Evolutionary conservation across 2,113 vertebrate genomes (phyloP), one percentile per base, ranked within the genome.

Genomic region (Aspiorhynchus laticeps): DNA sequence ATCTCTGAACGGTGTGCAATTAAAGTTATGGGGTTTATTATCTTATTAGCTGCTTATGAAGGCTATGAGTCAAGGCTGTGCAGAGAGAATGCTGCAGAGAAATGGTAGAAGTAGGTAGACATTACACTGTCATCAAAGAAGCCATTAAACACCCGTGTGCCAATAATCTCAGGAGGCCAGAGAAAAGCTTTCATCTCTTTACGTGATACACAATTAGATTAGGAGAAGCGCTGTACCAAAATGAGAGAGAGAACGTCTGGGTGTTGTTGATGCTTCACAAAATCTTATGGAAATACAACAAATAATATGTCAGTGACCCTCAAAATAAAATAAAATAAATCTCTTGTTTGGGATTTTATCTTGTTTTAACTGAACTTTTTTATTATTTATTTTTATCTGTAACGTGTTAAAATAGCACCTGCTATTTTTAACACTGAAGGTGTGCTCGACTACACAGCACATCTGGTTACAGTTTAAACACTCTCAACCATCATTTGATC

Each of bases 101-200:
- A 67, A 65, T 65, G 38, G 36, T 41, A 65, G 38, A 41, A 26
- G 80, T 28, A 82, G n/a, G 80, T 82, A 65, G 17, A 67, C n/a
- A 82, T 82, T 65, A 82, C 56, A 82, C 80, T 21, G 59, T 46
- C 80, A 46, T 82, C 80, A 82, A 67, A 82, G 36, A 82, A 82
- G 38, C 80, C 59, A 82, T 82, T 82, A 67, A 82, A 28, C 56
- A 81, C 5, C 59, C 38, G n/a, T 82, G 59, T 82, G 80, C 59
- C 15, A 63, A 46, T 82, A 82, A 67, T 82, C 80, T 82, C 80
- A 82, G 59, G 80, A 82, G 24, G 59, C 14, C 24, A 67, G 59
- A 81, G n/a, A 81, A 28, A 67, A 2, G 38, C 80, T 82, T 81
- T 82, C 38, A 82, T 82, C 80, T 67, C 38, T 76, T 46, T 67